Conservation (phyloP, 2,888 invertebrate species). For the Altica lythri region DNA sequence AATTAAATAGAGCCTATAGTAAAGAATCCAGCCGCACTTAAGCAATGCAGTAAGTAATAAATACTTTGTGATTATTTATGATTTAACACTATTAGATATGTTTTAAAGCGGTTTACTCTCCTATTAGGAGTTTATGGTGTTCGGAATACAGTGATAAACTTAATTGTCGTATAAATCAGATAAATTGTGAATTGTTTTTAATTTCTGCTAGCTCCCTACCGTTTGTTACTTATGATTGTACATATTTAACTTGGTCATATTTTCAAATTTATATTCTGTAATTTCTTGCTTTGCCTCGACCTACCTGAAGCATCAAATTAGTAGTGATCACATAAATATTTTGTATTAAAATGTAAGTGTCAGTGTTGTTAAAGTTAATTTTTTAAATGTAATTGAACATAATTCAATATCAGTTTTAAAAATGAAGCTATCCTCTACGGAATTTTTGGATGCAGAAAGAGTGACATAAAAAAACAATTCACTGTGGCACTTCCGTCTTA, state of each 20-base stretch:
- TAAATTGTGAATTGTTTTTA: constrained; percentile 22
- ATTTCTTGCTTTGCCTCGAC: not conserved
- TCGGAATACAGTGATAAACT: constrained; percentile 24
- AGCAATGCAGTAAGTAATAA: too few relatives aligned
- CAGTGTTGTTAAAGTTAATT: too few relatives aligned
- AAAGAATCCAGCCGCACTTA: too few relatives aligned
- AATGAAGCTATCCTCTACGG: too few relatives aligned
- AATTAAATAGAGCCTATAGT: too few relatives aligned
- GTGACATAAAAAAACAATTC: too few relatives aligned
- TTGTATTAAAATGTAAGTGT: too few relatives aligned
- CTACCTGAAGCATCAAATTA: constrained; percentile 46
- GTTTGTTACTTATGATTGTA: constrained; percentile 14
- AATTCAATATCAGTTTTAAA: too few relatives aligned
- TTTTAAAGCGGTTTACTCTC: constrained; percentile 14
- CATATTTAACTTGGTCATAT: constrained; percentile 8
- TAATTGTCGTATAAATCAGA: constrained; percentile 21
- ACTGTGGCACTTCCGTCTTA: too few relatives aligned
- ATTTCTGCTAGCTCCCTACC: constrained; percentile 24
- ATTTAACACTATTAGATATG: constrained; percentile 11
- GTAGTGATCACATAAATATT: too few relatives aligned
- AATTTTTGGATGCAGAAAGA: too few relatives aligned
- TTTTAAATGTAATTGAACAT: too few relatives aligned
- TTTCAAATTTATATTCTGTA: constrained; percentile 10
- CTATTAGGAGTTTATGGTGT: constrained; percentile 21
- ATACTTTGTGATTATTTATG: constrained; percentile 14